phyloP scores from a whole-genome alignment of 30 jellyfish, hydroid and myxozoan genomes.

The Turritopsis dohrnii region DNA sequence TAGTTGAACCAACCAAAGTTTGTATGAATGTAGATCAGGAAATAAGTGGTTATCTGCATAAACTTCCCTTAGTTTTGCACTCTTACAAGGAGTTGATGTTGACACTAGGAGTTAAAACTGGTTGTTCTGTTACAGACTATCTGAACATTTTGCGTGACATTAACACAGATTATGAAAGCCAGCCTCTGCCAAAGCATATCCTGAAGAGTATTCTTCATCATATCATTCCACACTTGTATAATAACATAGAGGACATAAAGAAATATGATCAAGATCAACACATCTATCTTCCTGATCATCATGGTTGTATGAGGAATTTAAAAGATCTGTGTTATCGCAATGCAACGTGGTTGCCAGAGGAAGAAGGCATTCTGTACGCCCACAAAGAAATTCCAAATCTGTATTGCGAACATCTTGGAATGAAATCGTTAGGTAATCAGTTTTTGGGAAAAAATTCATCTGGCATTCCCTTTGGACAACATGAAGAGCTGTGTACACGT shows the following conservation, averaged over 20 bases:
- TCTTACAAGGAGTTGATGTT: slow-evolving; percentile 20
- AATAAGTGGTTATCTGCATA: slow-evolving; percentile 42
- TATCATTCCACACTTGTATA: neutral
- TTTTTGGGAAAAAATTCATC: slow-evolving; percentile 26
- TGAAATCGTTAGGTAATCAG: slow-evolving; percentile 35
- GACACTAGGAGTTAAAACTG: slow-evolving; percentile 38
- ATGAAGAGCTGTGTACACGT: slow-evolving; percentile 61
- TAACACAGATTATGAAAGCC: neutral
- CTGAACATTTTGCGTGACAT: slow-evolving; percentile 19
- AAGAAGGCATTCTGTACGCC: slow-evolving; percentile 22
- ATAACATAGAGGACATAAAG: neutral
- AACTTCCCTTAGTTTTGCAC: slow-evolving; percentile 18
- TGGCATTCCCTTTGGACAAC: slow-evolving; percentile 60
- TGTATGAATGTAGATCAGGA: slow-evolving; percentile 12
- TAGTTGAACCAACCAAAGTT: slow-evolving; percentile 27
- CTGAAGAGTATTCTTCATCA: slow-evolving; percentile 25
- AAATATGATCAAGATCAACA: neutral
- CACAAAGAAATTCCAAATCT: slow-evolving; percentile 32
- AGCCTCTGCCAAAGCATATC: slow-evolving; percentile 14
- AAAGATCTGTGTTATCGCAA: slow-evolving; percentile 34
- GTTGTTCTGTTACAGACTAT: slow-evolving; percentile 24
- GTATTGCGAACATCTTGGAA: slow-evolving; percentile 37
- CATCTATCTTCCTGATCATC: slow-evolving; percentile 43
- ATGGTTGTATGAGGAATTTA: slow-evolving; percentile 22
- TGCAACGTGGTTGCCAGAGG: slow-evolving; percentile 43